These are phyloP conservation scores for Enoplolaimus lenunculus DNA, from an alignment of 2,888 invertebrate species.

Conservation along the genomic window DNA sequence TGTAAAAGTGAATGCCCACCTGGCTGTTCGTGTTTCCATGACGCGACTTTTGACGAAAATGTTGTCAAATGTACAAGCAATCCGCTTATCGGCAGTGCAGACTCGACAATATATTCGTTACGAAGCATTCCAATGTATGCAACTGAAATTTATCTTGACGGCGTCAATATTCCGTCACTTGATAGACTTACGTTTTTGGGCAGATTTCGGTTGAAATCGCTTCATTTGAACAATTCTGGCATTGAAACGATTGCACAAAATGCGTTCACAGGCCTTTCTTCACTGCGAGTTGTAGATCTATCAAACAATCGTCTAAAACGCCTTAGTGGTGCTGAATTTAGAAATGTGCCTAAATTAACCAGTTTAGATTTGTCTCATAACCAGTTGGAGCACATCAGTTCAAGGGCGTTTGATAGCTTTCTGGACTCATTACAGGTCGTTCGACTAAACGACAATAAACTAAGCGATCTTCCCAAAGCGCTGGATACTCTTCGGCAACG, in stretches of 20 bases:
- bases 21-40: slow-evolving; percentile 74
- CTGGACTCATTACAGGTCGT: slow-evolving; percentile 30
- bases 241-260: slow-evolving; percentile 31
- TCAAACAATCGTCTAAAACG: slow-evolving; percentile 29
- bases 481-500: neutral
- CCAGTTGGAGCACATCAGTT: slow-evolving; percentile 24
- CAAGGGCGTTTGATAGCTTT: slow-evolving; percentile 28
- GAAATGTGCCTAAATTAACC: slow-evolving; percentile 28
- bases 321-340: slow-evolving; percentile 29
- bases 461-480: slow-evolving; percentile 22
- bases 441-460: slow-evolving; percentile 30
- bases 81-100: slow-evolving; percentile 41
- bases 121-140: slow-evolving; percentile 77
- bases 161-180: slow-evolving; percentile 60
- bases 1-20: slow-evolving; percentile 79
- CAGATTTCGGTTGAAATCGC: slow-evolving; percentile 27
- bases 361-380: slow-evolving; percentile 31
- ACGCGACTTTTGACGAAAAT: slow-evolving; percentile 60
- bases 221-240: slow-evolving; percentile 32
- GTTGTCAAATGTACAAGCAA: slow-evolving; percentile 47
- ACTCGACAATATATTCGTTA: slow-evolving; percentile 50
- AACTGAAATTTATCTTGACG: slow-evolving; percentile 70
- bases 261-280: slow-evolving; percentile 33
- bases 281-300: slow-evolving; percentile 32
- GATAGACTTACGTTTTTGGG: slow-evolving; percentile 68